Evolutionary conservation across 2,888 invertebrate species (phyloP).

Genomic region (Drosophila peninsularis): DNA sequence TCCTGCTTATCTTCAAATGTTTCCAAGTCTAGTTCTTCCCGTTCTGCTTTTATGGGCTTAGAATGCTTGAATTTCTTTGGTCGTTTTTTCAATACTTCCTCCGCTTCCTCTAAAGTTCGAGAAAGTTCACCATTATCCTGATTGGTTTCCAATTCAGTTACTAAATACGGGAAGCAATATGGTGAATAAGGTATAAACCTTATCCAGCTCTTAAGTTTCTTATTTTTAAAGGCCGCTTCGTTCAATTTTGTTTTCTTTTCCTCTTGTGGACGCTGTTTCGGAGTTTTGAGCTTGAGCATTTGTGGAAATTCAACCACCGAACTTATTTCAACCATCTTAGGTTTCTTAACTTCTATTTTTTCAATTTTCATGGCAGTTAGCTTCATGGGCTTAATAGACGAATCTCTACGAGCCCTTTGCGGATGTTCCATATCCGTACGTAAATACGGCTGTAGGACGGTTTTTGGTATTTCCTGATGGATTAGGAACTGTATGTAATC

Average conservation of each 20-base stretch:
- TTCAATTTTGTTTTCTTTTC: constrained; percentile 85
- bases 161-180: constrained; percentile 80
- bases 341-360: constrained; percentile 86
- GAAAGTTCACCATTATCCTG: constrained; percentile 89
- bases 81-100: constrained; percentile 87
- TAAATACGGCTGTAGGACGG: constrained; percentile 84
- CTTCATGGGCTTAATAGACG: constrained; percentile 75
- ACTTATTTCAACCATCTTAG: constrained; percentile 87
- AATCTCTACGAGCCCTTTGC: constrained; percentile 79
- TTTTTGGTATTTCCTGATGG: constrained; percentile 84
- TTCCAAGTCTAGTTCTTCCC: constrained; percentile 86
- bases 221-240: constrained; percentile 87
- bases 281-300: constrained; percentile 88
- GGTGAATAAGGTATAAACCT: constrained; percentile 88
- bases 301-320: constrained; percentile 87
- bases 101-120: constrained; percentile 89
- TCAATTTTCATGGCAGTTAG: constrained; percentile 87
- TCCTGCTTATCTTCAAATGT: constrained; percentile 71
- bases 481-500: constrained; percentile 84
- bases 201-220: constrained; percentile 90
- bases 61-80: constrained; percentile 86
- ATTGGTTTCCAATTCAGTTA: constrained; percentile 84
- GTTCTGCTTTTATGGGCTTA: constrained; percentile 86
- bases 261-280: constrained; percentile 80
- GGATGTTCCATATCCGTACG: constrained; percentile 83